Evolutionary conservation across 2,113 vertebrate genomes (phyloP), one percentile per base, ranked within the genome.

Genomic region (Zapus hudsonius): DNA sequence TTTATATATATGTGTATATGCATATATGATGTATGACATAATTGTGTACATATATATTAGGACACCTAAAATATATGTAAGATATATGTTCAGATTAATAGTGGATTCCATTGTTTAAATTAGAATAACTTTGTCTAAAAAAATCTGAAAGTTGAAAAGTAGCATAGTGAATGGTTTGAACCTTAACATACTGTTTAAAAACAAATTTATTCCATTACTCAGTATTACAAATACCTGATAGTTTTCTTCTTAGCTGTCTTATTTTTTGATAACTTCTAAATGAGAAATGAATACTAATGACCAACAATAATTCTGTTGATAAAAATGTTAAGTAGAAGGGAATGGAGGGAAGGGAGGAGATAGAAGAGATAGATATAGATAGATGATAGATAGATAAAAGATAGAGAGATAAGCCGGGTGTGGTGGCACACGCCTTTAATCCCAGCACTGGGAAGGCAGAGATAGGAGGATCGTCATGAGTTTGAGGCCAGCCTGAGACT

Each of bases 81-180:
- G 4, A 61, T 8, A 61, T 6, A 61, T 66, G 42, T 66, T 63
- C 70, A 87, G 83, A 70, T 84, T 90, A 94, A 90, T 25, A 75
- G 7, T 66, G 27, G 27, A 70, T 8, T 5, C 25, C 63, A 52
- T 61, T 61, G 59, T 61, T 61, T 86, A 83, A 88, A 82, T 92
- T 91, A 75, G 20, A 91, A 87, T n/a, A 70, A 40, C n/a, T 42
- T 92, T 90, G 33, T 90, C 74, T 85, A 59, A 83, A 93, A 93
- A 74, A 5, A 2, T 89, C 36, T 27, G 7, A 31, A 80, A 47
- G 3, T 69, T 89, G 47, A 92, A 87, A 79, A 81, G 25, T 84
- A 84, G 29, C 8, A 66, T 55, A 75, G 2, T 83, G 15, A 86
- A 33, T 31, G 79, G 72, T 95, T 38, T 82, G 84, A 81, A 84